A percentile compares a stretch with the other conserved stretches of the same genome.
phyloP scores from a whole-genome alignment of 2,797 vertebrate genomes.

The Tragelaphus eurycerus region DNA sequence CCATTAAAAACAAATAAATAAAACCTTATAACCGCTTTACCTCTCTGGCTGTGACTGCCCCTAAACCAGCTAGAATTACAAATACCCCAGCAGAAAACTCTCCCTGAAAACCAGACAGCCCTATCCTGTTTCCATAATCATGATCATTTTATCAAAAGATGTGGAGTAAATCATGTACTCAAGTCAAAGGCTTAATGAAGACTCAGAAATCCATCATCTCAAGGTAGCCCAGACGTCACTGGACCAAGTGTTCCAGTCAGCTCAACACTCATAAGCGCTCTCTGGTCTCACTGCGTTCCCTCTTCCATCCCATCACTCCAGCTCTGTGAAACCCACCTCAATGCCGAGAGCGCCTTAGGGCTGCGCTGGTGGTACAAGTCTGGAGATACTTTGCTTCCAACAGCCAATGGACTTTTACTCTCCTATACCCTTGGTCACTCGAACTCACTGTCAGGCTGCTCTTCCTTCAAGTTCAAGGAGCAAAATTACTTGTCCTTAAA shows the following conservation, averaged over 20 bases:
- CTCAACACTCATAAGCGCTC: rapidly evolving
- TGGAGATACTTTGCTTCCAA: neutral
- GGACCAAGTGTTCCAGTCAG: too few species aligned
- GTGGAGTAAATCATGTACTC: neutral
- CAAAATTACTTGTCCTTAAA: neutral
- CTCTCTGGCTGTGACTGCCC: neutral
- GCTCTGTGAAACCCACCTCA: rapidly evolving
- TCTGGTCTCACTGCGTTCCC: rapidly evolving
- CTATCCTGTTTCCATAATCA: neutral
- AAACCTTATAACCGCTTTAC: neutral
- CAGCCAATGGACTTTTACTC: neutral
- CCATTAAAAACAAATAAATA: neutral
- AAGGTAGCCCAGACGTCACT: too few species aligned
- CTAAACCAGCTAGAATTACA: neutral
- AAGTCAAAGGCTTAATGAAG: neutral
- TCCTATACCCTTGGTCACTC: neutral
- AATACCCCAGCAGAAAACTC: neutral
- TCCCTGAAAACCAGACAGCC: neutral
- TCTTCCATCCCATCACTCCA: rapidly evolving
- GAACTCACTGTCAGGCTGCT: neutral
- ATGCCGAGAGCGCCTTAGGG: rapidly evolving
- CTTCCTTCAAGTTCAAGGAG: neutral
- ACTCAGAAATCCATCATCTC: too few species aligned
- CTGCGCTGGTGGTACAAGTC: rapidly evolving
- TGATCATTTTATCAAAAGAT: neutral